A percentile compares a stretch with the other conserved stretches of the same genome.
These are phyloP conservation scores for Tenualosa thibaudeaui DNA, from an alignment of 2,797 vertebrate genomes.

Conservation along the genomic window DNA sequence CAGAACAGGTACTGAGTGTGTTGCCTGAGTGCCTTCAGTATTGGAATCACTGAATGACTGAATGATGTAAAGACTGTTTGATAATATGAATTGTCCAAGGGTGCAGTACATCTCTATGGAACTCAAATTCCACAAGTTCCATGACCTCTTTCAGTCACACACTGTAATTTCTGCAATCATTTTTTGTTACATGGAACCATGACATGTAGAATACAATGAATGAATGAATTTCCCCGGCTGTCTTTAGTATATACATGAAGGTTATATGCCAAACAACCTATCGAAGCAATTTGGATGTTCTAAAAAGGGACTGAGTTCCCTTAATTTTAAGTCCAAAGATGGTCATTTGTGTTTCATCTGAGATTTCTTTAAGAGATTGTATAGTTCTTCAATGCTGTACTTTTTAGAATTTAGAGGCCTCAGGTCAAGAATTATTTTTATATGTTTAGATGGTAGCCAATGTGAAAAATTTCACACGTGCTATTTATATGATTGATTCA, in stretches of 20 bases:
- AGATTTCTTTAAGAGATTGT: conserved; percentile 47
- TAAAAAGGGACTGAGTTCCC: conserved; percentile 57
- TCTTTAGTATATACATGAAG: background rate
- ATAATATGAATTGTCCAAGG: background rate
- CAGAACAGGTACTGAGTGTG: conserved; percentile 39
- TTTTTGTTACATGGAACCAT: conserved; percentile 4
- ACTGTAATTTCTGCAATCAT: conserved; percentile 5
- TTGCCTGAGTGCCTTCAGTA: conserved; percentile 44
- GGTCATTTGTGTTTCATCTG: conserved; percentile 50
- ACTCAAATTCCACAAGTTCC: conserved; percentile 13
- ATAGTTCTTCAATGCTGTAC: conserved; percentile 50
- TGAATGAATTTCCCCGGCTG: background rate
- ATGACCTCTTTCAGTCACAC: conserved; percentile 29
- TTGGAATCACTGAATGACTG: conserved; percentile 23
- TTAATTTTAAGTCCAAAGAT: conserved; percentile 81
- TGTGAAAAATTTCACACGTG: conserved; percentile 35
- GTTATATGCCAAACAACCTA: background rate
- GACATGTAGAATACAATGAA: background rate
- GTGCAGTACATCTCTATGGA: conserved; percentile 16
- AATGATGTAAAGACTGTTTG: background rate
- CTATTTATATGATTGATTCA: conserved; percentile 34
- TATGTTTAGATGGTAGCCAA: conserved; percentile 46
- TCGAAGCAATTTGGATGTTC: conserved; percentile 25
- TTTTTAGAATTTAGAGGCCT: conserved; percentile 56
- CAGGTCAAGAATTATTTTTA: conserved; percentile 58